Evolutionary conservation across 2,113 vertebrate genomes (phyloP).

Genomic region (Ariopsis seemanni): DNA sequence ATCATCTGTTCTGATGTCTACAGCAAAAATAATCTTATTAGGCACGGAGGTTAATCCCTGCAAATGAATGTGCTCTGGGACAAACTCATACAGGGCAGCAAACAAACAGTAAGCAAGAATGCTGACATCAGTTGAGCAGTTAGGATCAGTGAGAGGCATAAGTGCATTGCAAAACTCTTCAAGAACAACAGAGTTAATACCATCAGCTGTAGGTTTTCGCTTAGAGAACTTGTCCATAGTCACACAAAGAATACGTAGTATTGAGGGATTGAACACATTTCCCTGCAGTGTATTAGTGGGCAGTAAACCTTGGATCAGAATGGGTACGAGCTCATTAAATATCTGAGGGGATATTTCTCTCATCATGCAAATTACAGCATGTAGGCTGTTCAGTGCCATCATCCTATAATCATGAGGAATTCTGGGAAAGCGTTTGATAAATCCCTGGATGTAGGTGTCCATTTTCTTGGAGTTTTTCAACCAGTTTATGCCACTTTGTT

Average conservation of each 20-base stretch:
- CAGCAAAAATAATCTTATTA: constrained; percentile 50
- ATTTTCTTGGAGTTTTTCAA: constrained; percentile 50
- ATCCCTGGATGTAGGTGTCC: constrained; percentile 40
- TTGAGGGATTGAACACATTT: fast-evolving
- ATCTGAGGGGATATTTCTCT: constrained; percentile 52
- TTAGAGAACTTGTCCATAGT: constrained; percentile 59
- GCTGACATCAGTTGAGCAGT: neutral
- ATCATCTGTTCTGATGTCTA: constrained; percentile 47
- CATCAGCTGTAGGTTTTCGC: constrained; percentile 27
- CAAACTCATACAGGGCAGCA: constrained; percentile 31
- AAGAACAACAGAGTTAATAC: constrained; percentile 16
- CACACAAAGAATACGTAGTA: constrained; percentile 51
- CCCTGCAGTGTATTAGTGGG: neutral
- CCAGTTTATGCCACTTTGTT: constrained; percentile 46
- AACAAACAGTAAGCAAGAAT: constrained; percentile 37
- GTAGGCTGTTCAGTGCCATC: neutral
- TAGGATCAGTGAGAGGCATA: constrained; percentile 11
- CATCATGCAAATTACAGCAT: constrained; percentile 48
- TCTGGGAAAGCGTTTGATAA: constrained; percentile 50
- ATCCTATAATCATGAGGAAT: fast-evolving
- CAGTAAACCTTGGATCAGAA: constrained; percentile 45
- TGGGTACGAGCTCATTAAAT: neutral
- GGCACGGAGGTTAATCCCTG: constrained; percentile 56
- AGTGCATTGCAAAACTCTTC: constrained; percentile 52
- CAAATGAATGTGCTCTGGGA: constrained; percentile 20